Evolutionary conservation across 1,140 invertebrate genomes (phyloP).

Genomic region (Zaprionus taronus): DNA sequence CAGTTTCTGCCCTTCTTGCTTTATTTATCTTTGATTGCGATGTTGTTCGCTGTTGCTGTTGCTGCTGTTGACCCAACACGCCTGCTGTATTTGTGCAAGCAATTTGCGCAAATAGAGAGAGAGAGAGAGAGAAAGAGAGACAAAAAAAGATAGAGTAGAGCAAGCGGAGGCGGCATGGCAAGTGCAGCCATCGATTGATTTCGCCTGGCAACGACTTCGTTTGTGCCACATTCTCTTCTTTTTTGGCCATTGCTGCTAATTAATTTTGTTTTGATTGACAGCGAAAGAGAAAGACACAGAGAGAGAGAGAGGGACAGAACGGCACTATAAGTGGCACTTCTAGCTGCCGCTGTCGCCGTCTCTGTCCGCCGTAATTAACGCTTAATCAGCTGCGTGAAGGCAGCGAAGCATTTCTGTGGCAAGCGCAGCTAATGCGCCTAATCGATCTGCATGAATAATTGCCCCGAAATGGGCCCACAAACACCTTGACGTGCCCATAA

Average conservation of each 20-base stretch:
- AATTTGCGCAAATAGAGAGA: constrained; percentile 31
- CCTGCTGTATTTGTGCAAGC: constrained; percentile 43
- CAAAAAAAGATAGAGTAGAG: neutral
- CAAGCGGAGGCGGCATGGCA: neutral
- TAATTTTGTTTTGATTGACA: constrained; percentile 74
- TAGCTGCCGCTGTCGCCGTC: constrained; percentile 5
- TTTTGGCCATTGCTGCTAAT: constrained; percentile 50
- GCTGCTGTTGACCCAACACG: constrained; percentile 50
- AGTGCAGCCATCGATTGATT: constrained; percentile 62
- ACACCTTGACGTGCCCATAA: constrained; percentile 45
- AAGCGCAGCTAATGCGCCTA: constrained; percentile 48
- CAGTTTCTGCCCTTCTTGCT: neutral
- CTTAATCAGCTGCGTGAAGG: constrained; percentile 60
- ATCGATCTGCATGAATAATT: constrained; percentile 78
- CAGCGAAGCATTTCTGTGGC: constrained; percentile 64
- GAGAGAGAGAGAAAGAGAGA: neutral
- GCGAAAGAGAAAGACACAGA: neutral
- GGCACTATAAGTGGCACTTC: neutral
- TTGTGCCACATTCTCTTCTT: constrained; percentile 17
- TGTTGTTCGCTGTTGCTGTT: constrained; percentile 30
- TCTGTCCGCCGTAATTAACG: constrained; percentile 57
- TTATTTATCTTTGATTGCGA: constrained; percentile 60
- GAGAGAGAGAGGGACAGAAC: neutral
- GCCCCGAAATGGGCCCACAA: constrained; percentile 22
- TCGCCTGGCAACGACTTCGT: constrained; percentile 12